phyloP scores from a whole-genome alignment of 1,140 invertebrate species.

The Temnothorax nylanderi region DNA sequence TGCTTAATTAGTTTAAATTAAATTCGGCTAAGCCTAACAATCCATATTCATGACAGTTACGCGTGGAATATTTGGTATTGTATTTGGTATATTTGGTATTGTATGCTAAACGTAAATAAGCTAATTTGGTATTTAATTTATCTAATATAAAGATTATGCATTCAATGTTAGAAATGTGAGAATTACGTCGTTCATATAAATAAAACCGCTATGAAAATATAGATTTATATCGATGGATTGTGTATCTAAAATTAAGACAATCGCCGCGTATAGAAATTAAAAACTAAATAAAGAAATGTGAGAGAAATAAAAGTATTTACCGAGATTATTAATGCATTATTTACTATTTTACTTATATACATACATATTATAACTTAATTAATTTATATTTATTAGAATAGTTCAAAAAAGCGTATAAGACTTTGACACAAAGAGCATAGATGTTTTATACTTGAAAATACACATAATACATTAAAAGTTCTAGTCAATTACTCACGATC shows the following conservation, averaged over 20 bases:
- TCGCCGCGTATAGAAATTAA: not conserved
- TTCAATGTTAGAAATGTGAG: not conserved
- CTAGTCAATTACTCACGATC: conserved; percentile 89
- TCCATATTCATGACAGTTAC: not conserved
- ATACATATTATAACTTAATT: not conserved
- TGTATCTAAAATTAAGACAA: not conserved
- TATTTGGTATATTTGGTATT: not conserved
- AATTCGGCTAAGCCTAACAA: not conserved
- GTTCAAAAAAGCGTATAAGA: not conserved
- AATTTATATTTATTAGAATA: not conserved
- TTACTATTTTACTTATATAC: not conserved
- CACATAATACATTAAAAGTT: not conserved
- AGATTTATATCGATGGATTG: not conserved
- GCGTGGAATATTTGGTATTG: not conserved
- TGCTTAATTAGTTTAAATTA: not conserved
- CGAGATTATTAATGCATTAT: not conserved
- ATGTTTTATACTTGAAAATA: not conserved
- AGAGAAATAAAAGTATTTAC: not conserved
- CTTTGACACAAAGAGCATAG: not conserved
- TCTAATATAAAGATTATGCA: not conserved
- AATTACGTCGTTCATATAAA: not conserved
- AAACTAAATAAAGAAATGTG: not conserved
- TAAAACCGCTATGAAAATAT: not conserved
- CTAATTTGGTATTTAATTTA: conserved; percentile 16
- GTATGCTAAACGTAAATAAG: not conserved